phyloP scores from a whole-genome alignment of 2,888 invertebrate species.

The Auanema sp. region DNA sequence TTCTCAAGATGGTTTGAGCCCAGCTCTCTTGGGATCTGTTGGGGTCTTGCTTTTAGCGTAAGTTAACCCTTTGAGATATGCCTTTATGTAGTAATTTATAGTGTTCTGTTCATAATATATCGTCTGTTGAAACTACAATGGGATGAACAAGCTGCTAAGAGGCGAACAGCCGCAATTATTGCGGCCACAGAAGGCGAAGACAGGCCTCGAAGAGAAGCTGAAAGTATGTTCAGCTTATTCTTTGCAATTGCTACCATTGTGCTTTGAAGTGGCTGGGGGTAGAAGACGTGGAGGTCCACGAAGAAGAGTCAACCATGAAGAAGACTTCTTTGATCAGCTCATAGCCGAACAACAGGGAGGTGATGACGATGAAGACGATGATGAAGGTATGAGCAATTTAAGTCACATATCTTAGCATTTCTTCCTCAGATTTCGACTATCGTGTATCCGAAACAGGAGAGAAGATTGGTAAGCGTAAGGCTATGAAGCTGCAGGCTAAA shows the following conservation, averaged over 20 bases:
- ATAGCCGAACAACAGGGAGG: constrained; percentile 25
- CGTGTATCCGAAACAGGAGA: constrained; percentile 27
- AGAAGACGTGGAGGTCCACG: constrained; percentile 34
- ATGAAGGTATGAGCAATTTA: constrained; percentile 8
- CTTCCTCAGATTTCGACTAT: background rate
- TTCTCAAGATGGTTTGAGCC: too few species aligned
- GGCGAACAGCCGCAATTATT: constrained; percentile 34
- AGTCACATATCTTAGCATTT: too few species aligned
- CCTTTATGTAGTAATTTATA: constrained; percentile 14
- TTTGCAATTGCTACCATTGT: background rate
- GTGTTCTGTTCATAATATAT: constrained; percentile 35
- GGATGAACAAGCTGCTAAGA: constrained; percentile 39
- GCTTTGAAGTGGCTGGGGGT: constrained; percentile 44
- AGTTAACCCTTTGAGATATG: background rate
- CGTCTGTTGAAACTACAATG: constrained; percentile 39
- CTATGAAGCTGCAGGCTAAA: constrained; percentile 61
- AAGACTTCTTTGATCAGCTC: constrained; percentile 40
- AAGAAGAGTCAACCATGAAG: constrained; percentile 40
- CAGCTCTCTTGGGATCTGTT: background rate
- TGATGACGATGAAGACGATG: constrained; percentile 21
- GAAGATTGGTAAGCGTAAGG: constrained; percentile 62
- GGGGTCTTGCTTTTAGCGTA: background rate
- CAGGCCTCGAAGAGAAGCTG: constrained; percentile 27
- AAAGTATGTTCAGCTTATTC: constrained; percentile 30
- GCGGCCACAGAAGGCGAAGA: constrained; percentile 45